Percentiles rank a stretch among this genome's conserved stretches.
phyloP scores from a whole-genome alignment of 2,113 vertebrate genomes.

The Trogon surrucura region DNA sequence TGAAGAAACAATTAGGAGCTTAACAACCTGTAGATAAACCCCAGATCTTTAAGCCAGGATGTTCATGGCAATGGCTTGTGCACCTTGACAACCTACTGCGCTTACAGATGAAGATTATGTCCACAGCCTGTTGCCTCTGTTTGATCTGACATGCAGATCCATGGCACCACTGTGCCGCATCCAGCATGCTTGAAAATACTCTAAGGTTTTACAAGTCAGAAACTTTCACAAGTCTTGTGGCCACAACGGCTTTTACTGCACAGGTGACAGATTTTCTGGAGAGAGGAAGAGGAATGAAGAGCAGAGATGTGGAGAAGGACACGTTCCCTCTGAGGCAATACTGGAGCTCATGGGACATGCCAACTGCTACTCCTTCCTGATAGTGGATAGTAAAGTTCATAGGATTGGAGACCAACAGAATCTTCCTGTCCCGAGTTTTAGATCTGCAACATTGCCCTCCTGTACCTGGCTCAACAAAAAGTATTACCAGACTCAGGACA shows the following conservation, averaged over 20 bases:
- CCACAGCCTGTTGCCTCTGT: neutral
- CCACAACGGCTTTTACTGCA: neutral
- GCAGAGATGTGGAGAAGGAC: accelerated
- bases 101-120: neutral
- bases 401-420: neutral
- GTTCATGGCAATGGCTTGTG: neutral
- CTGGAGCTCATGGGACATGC: accelerated
- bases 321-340: neutral
- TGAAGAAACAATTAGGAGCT: neutral
- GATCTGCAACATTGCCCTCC: accelerated
- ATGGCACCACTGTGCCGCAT: neutral
- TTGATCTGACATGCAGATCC: neutral
- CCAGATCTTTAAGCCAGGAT: neutral
- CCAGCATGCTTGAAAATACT: neutral
- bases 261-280: neutral
- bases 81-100: neutral
- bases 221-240: neutral
- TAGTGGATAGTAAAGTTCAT: neutral
- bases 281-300: neutral
- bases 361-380: neutral
- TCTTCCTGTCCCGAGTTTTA: neutral
- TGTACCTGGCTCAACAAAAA: neutral
- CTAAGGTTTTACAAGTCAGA: neutral
- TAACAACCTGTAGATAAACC: neutral
- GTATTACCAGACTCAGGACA: neutral